Evolutionary conservation across 2,113 vertebrate genomes (phyloP).

Genomic region (Scortum barcoo): DNA sequence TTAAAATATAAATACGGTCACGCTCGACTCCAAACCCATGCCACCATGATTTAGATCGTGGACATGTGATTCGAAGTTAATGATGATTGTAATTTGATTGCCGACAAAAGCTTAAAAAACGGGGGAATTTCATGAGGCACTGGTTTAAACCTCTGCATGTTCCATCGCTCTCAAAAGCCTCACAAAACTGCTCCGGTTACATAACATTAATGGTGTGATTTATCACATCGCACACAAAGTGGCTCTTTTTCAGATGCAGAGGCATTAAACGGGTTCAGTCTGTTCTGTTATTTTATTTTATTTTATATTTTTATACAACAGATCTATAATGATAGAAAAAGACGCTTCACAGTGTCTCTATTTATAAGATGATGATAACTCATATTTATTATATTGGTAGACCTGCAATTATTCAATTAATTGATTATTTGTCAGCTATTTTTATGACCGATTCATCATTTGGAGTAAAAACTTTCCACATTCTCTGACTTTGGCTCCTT

Average conservation of each 20-base stretch:
- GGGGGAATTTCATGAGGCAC: not conserved
- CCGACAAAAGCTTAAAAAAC: not conserved
- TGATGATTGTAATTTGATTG: slow-evolving; percentile 1
- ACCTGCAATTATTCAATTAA: too few relatives aligned
- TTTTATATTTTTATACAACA: not conserved
- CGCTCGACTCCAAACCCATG: slow-evolving; percentile 9
- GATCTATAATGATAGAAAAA: not conserved
- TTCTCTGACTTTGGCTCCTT: too few relatives aligned
- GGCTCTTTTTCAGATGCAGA: not conserved
- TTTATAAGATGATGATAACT: not conserved
- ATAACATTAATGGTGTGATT: not conserved
- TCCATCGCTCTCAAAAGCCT: not conserved
- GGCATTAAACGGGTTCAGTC: not conserved
- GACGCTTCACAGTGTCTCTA: not conserved
- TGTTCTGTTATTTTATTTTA: not conserved
- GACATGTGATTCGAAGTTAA: slow-evolving; percentile 2
- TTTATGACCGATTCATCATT: too few relatives aligned
- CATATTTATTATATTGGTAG: too few relatives aligned
- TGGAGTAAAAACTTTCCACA: too few relatives aligned
- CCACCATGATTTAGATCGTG: not conserved
- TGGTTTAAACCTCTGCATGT: not conserved
- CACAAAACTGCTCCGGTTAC: not conserved
- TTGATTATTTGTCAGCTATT: too few relatives aligned
- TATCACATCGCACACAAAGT: not conserved
- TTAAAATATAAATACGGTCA: slow-evolving; percentile 44